These are phyloP conservation scores for Potamarius usumacintae DNA, from an alignment of 2,113 vertebrate genomes.

Conservation along the genomic window DNA sequence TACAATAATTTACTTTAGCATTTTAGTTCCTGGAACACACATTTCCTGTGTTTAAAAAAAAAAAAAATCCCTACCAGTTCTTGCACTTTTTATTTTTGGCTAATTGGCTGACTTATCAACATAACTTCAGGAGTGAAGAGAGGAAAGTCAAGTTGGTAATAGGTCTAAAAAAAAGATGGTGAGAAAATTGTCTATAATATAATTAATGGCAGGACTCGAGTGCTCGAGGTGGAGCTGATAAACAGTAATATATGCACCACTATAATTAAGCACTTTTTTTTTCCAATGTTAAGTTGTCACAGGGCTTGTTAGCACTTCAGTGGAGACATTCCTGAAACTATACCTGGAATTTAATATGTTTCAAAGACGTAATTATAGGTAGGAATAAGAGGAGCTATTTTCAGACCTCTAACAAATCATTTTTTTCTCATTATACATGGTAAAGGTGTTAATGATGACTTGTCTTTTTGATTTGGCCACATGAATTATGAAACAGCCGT, in stretches of 20 bases:
- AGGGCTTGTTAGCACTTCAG: constrained; percentile 68
- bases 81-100: constrained; percentile 46
- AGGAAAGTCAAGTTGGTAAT: constrained; percentile 73
- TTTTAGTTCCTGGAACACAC: constrained; percentile 4
- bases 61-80: not conserved
- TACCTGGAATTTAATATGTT: constrained; percentile 75
- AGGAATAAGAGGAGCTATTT: constrained; percentile 72
- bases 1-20: not conserved
- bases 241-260: constrained; percentile 66
- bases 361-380: constrained; percentile 74
- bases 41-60: not conserved
- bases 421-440: constrained; percentile 73
- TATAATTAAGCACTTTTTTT: constrained; percentile 71
- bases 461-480: constrained; percentile 73
- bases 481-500: constrained; percentile 73
- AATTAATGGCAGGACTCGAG: constrained; percentile 65
- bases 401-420: constrained; percentile 74
- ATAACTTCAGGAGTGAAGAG: constrained; percentile 53
- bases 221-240: constrained; percentile 53
- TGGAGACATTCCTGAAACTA: constrained; percentile 66
- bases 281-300: constrained; percentile 54
- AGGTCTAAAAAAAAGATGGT: constrained; percentile 36
- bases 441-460: constrained; percentile 77
- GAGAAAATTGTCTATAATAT: constrained; percentile 57
- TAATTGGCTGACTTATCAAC: constrained; percentile 62